Evolutionary conservation across 2,113 vertebrate species (phyloP), one percentile per base, ranked within the genome.

Genomic region (Oostethus manadensis): DNA sequence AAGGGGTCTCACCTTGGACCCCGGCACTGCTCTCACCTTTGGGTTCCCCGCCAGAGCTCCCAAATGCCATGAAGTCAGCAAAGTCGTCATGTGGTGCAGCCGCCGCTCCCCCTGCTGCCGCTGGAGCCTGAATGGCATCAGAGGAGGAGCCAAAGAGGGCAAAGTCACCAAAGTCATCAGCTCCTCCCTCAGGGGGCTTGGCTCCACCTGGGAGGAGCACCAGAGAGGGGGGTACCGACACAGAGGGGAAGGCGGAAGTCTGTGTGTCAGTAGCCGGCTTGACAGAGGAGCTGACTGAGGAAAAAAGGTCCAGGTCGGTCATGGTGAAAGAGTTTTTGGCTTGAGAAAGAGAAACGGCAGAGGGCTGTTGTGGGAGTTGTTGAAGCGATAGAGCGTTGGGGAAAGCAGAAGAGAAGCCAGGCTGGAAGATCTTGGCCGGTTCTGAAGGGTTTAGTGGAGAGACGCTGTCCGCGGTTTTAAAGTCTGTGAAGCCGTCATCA

Each of bases 51-150:
- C 85, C 68, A 1, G 89, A 83, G 73, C 89, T 89, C 57, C 89
- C 92, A 56, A 98, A 98, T 14, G 95, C 94, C 93, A 98, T 93
- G 78, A 99, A 99, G 85, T 99, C 97, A 56, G 96, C 95, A 89
- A 99, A 99, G 84, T 99, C 94, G 46, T 98, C 96, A 57, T 95
- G 96, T 72, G 77, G 65, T 4, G 64, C 71, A 3, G 71, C 77
- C 5, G 56, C 59, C 13, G 54, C 73, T 51, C 77, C 82, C 26
- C 80, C 73, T 22, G 68, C 62, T 0, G 29, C 29, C 8, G 81
- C 48, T n/a, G 81, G 48, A 58, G 74, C 59, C 38, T 73, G 72
- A 58, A 79, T 18, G 11, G 79, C 51, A 23, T 83, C 80, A 35
- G 92, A 89, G 65, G 94, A 91, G 26, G 92, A 88, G 56, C 92